These are phyloP conservation scores for Drosophila quinaria DNA, from an alignment of 2,888 invertebrate species.

Conservation along the genomic window DNA sequence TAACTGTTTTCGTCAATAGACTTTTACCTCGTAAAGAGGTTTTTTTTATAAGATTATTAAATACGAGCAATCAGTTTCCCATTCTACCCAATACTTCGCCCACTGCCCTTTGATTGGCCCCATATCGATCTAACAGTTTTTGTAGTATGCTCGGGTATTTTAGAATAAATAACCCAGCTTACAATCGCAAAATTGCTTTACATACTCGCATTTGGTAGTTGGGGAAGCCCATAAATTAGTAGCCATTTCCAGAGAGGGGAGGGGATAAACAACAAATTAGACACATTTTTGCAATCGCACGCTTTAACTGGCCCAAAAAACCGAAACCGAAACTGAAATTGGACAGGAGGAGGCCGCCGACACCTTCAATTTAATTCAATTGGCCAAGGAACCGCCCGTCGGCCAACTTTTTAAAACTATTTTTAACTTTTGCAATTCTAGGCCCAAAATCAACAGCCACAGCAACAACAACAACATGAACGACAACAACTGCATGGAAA, in stretches of 20 bases:
- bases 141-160: conserved; percentile 60
- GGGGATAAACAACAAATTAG: conserved; percentile 53
- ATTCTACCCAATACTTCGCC: neutral
- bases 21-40: too few relatives aligned
- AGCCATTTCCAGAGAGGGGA: conserved; percentile 1
- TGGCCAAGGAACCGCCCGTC: conserved; percentile 35
- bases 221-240: conserved; percentile 61
- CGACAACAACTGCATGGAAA: conserved; percentile 4
- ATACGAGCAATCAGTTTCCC: conserved; percentile 68
- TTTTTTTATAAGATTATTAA: too few relatives aligned
- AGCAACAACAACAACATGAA: conserved; percentile 21
- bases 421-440: conserved; percentile 70
- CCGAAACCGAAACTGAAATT: neutral
- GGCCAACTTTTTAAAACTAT: conserved; percentile 65
- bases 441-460: conserved; percentile 20
- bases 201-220: conserved; percentile 26
- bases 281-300: conserved; percentile 63
- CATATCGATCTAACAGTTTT: conserved; percentile 75
- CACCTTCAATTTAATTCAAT: conserved; percentile 72
- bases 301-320: conserved; percentile 29
- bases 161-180: conserved; percentile 72
- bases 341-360: neutral
- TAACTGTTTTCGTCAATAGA: too few relatives aligned
- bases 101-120: conserved; percentile 49
- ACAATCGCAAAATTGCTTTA: conserved; percentile 41